phyloP scores from a whole-genome alignment of 2,113 vertebrate genomes.

The Prochilodus magdalenae region DNA sequence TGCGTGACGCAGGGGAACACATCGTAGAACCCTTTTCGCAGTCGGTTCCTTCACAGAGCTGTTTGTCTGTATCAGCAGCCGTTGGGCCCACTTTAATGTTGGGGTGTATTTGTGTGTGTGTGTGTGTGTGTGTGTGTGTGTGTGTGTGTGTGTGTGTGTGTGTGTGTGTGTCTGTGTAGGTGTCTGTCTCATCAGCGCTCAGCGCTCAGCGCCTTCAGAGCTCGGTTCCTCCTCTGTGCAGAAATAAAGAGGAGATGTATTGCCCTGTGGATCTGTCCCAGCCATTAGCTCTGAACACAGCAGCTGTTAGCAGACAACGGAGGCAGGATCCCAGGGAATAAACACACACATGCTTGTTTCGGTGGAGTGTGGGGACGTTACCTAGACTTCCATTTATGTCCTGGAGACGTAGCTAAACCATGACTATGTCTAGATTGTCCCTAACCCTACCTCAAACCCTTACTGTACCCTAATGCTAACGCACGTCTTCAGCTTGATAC shows the following conservation, averaged over 20 bases:
- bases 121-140: neutral
- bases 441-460: too few relatives aligned
- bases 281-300: conserved; percentile 48
- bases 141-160: neutral
- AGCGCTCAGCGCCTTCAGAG: conserved; percentile 32
- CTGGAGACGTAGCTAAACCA: too few relatives aligned
- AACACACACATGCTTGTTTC: conserved; percentile 61
- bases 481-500: too few relatives aligned
- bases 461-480: too few relatives aligned
- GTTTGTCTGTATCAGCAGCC: conserved; percentile 1
- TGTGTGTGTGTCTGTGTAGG: neutral
- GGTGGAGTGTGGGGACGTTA: too few relatives aligned
- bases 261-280: conserved; percentile 34
- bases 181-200: conserved; percentile 30
- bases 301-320: conserved; percentile 62
- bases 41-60: neutral
- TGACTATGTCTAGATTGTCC: too few relatives aligned
- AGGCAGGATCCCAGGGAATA: conserved; percentile 72
- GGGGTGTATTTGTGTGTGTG: conserved; percentile 11
- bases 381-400: too few relatives aligned
- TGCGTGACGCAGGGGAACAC: neutral
- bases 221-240: conserved; percentile 23
- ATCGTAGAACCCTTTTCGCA: neutral
- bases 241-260: conserved; percentile 36
- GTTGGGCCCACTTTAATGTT: neutral